Evolutionary conservation across 2,888 invertebrate species (phyloP), one percentile per base, ranked within the genome.

Genomic region (Parascotia fuliginaria): DNA sequence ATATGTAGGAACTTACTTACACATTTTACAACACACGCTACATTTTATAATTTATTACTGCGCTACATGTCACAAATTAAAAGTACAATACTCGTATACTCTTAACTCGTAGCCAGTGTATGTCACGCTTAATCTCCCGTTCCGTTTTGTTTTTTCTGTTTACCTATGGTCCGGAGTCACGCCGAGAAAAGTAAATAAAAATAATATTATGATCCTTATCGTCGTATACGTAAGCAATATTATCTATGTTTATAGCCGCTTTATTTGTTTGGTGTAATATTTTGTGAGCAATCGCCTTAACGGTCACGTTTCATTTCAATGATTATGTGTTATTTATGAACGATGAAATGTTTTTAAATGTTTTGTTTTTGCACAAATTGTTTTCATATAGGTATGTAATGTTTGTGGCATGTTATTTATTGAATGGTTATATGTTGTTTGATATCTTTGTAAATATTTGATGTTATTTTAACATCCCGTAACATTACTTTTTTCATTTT

Each of bases 141-240:
- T 16, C 41, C 46, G 55, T 58, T 60, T 65, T 62, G 60, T 63
- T 59, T 65, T 60, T 65, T 55, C 37, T 72, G 56, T 62, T 56
- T 69, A 54, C 63, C 52, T 54, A 64, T 48, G 43, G 42, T 44
- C 38, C 55, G 55, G 49, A 66, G 52, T 55, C 61, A 53, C 53
- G 64, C 63, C 58, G 64, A 29, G 63, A 49, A 60, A 55, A 63
- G 63, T 60, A 59, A 71, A 73, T 75, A 75, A 69, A 75, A 71
- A 75, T 69, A 65, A 65, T 72, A 69, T 69, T 68, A 70, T 62
- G 59, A 66, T 62, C 48, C 64, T 70, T 58, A 60, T 48, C 28
- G 53, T 36, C 36, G 42, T 59, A 59, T 59, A 60, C 56, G 37
- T 49, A 24, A 60, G 58, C 47, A 48, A 59, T 61, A 60, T 64